Conservation (phyloP, 2,888 invertebrate species). For the Fragum fragum region DNA sequence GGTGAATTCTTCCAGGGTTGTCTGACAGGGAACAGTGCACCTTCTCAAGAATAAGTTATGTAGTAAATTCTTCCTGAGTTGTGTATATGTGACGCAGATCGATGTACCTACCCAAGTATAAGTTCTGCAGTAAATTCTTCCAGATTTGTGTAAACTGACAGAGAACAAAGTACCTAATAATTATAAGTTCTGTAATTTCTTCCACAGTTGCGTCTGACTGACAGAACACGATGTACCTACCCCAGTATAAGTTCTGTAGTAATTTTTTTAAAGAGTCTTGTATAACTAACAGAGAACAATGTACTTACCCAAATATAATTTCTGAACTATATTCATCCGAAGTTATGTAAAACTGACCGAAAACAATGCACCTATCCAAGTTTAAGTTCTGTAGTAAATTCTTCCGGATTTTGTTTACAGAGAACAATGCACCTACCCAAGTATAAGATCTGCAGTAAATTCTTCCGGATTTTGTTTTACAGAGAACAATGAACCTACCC, state of each 20-base stretch:
- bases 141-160: conserved; percentile 87
- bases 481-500: conserved; percentile 90
- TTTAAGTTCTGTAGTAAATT: too few relatives aligned
- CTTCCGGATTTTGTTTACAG: too few relatives aligned
- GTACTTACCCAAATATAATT: conserved; percentile 91
- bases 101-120: conserved; percentile 92
- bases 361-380: conserved; percentile 92
- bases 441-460: too few relatives aligned
- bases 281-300: conserved; percentile 88
- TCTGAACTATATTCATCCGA: conserved; percentile 93
- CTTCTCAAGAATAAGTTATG: conserved; percentile 85
- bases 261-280: too few relatives aligned
- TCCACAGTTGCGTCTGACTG: too few relatives aligned
- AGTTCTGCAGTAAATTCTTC: conserved; percentile 94
- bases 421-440: conserved; percentile 90
- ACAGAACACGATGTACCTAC: conserved; percentile 92
- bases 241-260: conserved; percentile 32
- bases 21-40: conserved; percentile 92
- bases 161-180: conserved; percentile 92
- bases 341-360: conserved; percentile 89
- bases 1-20: conserved; percentile 91
- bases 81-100: conserved; percentile 80
- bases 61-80: too few relatives aligned
- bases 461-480: too few relatives aligned
- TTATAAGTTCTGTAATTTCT: too few relatives aligned